Conservation (phyloP, 2,113 vertebrate species). For the Perca flavescens region DNA sequence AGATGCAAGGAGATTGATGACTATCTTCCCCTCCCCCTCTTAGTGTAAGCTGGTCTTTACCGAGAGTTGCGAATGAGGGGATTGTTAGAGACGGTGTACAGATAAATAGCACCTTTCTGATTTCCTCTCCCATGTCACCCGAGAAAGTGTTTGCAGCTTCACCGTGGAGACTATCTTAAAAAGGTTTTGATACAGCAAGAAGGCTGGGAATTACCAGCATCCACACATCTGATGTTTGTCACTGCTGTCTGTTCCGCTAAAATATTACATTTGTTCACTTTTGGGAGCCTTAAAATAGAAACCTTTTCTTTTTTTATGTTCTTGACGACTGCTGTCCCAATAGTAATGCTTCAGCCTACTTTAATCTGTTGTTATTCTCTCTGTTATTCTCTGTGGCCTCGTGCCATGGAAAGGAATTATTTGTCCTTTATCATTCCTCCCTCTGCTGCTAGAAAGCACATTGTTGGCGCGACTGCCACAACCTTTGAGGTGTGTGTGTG, state of each 20-base stretch:
- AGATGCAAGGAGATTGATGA: constrained; percentile 41
- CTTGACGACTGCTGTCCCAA: constrained; percentile 9
- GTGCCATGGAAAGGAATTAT: constrained; percentile 41
- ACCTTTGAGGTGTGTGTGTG: constrained; percentile 33
- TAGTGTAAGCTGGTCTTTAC: constrained; percentile 33
- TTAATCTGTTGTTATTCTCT: constrained; percentile 44
- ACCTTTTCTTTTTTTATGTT: constrained; percentile 20
- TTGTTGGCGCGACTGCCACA: background rate
- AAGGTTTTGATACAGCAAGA: constrained; percentile 28
- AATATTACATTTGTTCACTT: constrained; percentile 58
- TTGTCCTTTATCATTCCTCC: constrained; percentile 15
- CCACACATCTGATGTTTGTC: constrained; percentile 52
- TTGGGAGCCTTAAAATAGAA: constrained; percentile 60
- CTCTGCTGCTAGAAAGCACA: constrained; percentile 9
- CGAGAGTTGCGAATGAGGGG: constrained; percentile 56
- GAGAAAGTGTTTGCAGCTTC: constrained; percentile 50
- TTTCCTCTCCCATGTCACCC: constrained; percentile 52
- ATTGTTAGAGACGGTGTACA: constrained; percentile 37
- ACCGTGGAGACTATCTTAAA: constrained; percentile 43
- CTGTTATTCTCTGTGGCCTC: constrained; percentile 33
- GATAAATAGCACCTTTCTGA: constrained; percentile 49
- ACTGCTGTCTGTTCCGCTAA: constrained; percentile 36
- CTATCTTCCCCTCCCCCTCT: constrained; percentile 10
- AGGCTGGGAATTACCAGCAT: constrained; percentile 43
- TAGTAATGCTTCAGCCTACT: constrained; percentile 18